phyloP scores from a whole-genome alignment of 2,888 invertebrate species.

The Schizotus pectinicornis region DNA sequence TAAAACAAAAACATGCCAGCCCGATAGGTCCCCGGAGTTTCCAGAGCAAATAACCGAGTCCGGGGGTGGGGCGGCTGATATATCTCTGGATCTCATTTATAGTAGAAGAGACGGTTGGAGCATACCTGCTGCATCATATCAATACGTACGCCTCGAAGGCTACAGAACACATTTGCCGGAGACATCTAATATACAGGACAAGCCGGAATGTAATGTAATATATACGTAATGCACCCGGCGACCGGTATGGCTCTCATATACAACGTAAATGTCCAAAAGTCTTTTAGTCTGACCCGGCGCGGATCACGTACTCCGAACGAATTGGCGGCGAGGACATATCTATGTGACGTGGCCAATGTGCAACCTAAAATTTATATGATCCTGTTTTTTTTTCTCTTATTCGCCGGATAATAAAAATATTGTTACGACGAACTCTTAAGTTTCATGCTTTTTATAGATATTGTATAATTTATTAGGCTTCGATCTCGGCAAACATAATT shows the following conservation, averaged over 20 bases:
- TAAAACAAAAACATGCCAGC: constrained; percentile 50
- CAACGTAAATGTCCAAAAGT: constrained; percentile 54
- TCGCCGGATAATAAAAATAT: constrained; percentile 40
- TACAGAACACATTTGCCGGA: constrained; percentile 31
- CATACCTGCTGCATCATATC: constrained; percentile 46
- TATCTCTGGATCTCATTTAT: constrained; percentile 47
- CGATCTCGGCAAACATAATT: constrained; percentile 16
- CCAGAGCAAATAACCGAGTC: constrained; percentile 44
- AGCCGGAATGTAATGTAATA: constrained; percentile 44
- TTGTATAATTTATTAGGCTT: constrained; percentile 23
- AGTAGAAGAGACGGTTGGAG: constrained; percentile 38
- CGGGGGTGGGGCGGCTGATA: constrained; percentile 34
- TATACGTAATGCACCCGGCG: constrained; percentile 52
- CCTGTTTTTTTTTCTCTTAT: constrained; percentile 43
- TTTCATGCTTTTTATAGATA: constrained; percentile 22
- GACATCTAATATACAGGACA: constrained; percentile 48
- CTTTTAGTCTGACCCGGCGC: constrained; percentile 48
- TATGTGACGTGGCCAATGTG: constrained; percentile 53
- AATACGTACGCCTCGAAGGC: constrained; percentile 36
- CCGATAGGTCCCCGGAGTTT: constrained; percentile 41
- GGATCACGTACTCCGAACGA: constrained; percentile 52
- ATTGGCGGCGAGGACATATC: constrained; percentile 52
- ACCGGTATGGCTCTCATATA: constrained; percentile 50
- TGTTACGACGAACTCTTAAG: constrained; percentile 28
- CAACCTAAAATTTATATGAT: constrained; percentile 53